These are phyloP conservation scores for Axinella damicornis DNA, from an alignment of 37 sponge, comb jelly and placozoan genomes.

Conservation along the genomic window DNA sequence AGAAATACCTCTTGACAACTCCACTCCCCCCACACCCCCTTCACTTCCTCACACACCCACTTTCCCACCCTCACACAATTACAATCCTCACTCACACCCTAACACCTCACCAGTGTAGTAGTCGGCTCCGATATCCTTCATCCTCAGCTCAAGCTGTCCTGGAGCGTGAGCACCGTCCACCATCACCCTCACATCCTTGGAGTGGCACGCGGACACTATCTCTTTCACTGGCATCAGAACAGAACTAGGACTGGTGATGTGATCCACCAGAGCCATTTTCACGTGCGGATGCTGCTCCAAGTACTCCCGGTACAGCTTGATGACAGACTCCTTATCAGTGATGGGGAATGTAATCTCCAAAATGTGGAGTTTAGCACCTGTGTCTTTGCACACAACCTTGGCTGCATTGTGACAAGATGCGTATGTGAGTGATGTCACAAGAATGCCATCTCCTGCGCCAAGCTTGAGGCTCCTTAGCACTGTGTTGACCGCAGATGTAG, in stretches of 20 bases:
- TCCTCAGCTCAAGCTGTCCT: constrained; percentile 58
- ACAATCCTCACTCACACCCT: too few relatives aligned
- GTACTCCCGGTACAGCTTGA: constrained; percentile 31
- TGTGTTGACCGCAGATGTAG: constrained; percentile 43
- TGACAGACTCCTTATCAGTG: constrained; percentile 16
- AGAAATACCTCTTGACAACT: too few relatives aligned
- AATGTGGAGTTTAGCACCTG: constrained; percentile 26
- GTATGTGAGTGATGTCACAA: constrained; percentile 51
- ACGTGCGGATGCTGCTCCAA: constrained; percentile 29
- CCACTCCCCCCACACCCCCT: too few relatives aligned
- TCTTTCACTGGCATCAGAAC: constrained; percentile 65
- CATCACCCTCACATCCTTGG: constrained; percentile 45
- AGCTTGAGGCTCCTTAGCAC: constrained; percentile 43
- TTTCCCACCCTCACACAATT: too few relatives aligned
- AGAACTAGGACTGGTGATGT: constrained; percentile 65
- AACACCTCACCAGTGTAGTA: constrained; percentile 63
- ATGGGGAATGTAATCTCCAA: constrained; percentile 34
- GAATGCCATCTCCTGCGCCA: constrained; percentile 23
- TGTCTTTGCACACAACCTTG: constrained; percentile 11
- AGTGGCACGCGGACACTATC: constrained; percentile 51
- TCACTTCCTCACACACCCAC: too few relatives aligned
- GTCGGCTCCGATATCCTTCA: constrained; percentile 52
- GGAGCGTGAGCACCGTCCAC: constrained; percentile 82
- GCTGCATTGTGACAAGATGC: constrained; percentile 39
- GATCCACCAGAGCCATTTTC: constrained; percentile 62